phyloP scores from a whole-genome alignment of 2,797 vertebrate species.

The Chaetodon trifasciatus region DNA sequence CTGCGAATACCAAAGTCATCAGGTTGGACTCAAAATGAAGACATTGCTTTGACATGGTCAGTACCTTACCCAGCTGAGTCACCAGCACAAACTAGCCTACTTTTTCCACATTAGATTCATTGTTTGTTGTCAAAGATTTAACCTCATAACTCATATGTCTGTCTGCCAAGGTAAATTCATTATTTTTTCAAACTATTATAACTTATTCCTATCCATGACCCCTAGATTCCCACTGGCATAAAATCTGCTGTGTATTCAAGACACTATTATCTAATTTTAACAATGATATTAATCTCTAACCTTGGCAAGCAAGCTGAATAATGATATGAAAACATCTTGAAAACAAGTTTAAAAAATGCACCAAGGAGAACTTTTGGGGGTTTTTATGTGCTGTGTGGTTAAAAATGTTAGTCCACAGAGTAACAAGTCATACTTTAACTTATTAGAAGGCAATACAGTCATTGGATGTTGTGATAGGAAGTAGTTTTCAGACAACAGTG shows the following conservation, averaged over 20 bases:
- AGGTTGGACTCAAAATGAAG: constrained; percentile 29
- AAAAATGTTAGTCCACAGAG: background rate
- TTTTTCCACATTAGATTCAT: constrained; percentile 65
- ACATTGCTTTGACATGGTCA: constrained; percentile 32
- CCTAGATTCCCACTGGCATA: constrained; percentile 35
- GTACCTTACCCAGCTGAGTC: constrained; percentile 60
- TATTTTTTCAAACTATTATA: constrained; percentile 31
- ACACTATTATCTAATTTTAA: constrained; percentile 26
- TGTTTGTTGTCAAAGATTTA: constrained; percentile 59
- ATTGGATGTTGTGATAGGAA: background rate
- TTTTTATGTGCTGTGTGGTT: constrained; percentile 1
- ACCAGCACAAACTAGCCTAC: constrained; percentile 31
- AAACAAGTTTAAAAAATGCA: constrained; percentile 9
- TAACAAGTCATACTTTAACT: background rate
- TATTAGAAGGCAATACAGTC: background rate
- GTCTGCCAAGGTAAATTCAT: constrained; percentile 56
- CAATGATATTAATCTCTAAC: constrained; percentile 41
- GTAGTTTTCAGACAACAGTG: background rate
- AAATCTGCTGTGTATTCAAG: constrained; percentile 36
- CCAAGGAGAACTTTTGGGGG: background rate
- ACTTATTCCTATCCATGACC: constrained; percentile 49
- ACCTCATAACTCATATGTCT: constrained; percentile 29
- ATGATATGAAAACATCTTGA: constrained; percentile 11
- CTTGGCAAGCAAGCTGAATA: constrained; percentile 24
- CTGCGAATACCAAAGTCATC: constrained; percentile 13